Conservation (phyloP, 1,140 invertebrate genomes). For the Drosophila santomea region DNA sequence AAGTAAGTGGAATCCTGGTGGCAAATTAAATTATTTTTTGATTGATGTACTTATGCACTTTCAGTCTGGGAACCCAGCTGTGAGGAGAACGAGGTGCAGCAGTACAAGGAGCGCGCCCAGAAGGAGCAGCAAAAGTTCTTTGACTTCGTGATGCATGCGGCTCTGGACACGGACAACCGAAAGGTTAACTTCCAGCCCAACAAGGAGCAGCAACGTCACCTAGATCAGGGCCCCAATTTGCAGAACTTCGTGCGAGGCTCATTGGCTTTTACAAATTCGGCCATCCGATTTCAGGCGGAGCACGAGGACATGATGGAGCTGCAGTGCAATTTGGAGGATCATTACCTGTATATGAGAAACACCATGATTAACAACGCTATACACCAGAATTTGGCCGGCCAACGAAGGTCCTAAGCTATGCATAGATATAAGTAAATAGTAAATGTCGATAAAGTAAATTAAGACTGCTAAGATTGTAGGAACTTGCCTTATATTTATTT, state of each 20-base stretch:
- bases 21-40: background rate
- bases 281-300: conserved; percentile 26
- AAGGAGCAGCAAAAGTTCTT: conserved; percentile 27
- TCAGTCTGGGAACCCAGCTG: background rate
- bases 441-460: background rate
- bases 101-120: conserved; percentile 1
- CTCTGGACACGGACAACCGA: background rate
- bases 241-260: conserved; percentile 51
- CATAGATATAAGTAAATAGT: background rate
- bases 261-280: conserved; percentile 45
- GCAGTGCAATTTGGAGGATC: conserved; percentile 23
- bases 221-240: conserved; percentile 56
- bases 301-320: conserved; percentile 32
- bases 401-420: background rate
- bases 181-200: conserved; percentile 21
- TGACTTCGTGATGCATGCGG: conserved; percentile 17
- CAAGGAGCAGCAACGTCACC: conserved; percentile 41
- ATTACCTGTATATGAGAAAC: background rate
- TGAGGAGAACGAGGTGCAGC: conserved; percentile 2
- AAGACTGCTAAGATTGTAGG: background rate
- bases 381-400: conserved; percentile 9
- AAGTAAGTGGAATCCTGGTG: conserved; percentile 18
- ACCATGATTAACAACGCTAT: background rate
- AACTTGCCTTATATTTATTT: too few relatives aligned
- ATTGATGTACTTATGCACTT: background rate